phyloP scores from a whole-genome alignment of 2,888 invertebrate species.

The Chalcosyrphus nemorum region DNA sequence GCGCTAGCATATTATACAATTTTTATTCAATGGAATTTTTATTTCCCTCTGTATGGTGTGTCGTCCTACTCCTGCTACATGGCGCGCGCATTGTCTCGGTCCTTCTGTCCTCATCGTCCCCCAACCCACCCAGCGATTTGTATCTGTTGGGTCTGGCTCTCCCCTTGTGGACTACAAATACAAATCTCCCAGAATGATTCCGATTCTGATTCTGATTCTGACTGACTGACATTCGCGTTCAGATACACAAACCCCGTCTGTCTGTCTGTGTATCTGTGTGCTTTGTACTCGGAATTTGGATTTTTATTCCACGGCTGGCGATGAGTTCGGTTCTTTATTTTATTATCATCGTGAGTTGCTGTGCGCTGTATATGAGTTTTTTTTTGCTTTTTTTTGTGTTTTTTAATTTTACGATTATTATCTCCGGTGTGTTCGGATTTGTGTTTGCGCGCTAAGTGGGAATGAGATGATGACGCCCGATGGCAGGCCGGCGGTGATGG shows the following conservation, averaged over 20 bases:
- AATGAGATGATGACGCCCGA: slow-evolving; percentile 62
- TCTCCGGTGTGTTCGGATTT: slow-evolving; percentile 63
- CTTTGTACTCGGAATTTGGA: slow-evolving; percentile 41
- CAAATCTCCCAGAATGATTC: slow-evolving; percentile 53
- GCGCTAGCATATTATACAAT: slow-evolving; percentile 15
- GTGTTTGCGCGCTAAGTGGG: slow-evolving; percentile 61
- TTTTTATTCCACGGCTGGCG: slow-evolving; percentile 47
- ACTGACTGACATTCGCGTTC: slow-evolving; percentile 50
- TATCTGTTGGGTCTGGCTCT: slow-evolving; percentile 12
- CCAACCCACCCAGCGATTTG: neutral
- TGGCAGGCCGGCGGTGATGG: slow-evolving; percentile 1
- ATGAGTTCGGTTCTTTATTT: slow-evolving; percentile 63
- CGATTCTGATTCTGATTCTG: slow-evolving; percentile 58
- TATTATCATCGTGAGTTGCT: slow-evolving; percentile 41
- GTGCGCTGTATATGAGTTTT: neutral
- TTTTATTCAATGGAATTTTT: slow-evolving; percentile 60
- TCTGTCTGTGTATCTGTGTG: slow-evolving; percentile 3
- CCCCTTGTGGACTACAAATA: slow-evolving; percentile 1
- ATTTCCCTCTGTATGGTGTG: slow-evolving; percentile 11
- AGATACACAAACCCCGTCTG: no score
- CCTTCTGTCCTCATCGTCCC: neutral
- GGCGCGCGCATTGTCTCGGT: slow-evolving; percentile 37
- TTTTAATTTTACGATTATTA: slow-evolving; percentile 60
- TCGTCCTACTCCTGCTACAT: slow-evolving; percentile 17
- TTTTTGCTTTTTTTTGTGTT: slow-evolving; percentile 8